Evolutionary conservation across 1,140 invertebrate species (phyloP).

Genomic region (Chrysomallon squamiferum): DNA sequence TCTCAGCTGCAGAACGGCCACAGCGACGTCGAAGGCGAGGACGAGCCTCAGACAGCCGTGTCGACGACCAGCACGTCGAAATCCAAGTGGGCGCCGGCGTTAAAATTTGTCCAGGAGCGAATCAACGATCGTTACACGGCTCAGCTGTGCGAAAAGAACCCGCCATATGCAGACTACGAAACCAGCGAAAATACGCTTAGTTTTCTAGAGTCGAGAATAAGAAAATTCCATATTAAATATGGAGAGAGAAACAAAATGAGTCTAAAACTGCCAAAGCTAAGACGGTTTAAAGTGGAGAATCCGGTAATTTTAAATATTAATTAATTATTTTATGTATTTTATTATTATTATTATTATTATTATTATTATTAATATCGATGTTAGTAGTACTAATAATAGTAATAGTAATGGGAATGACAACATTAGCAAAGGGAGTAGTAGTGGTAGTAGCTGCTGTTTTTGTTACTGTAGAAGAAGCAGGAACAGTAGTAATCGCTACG

Average conservation of each 20-base stretch:
- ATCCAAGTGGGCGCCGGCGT: slow-evolving; percentile 26
- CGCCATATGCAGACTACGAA: slow-evolving; percentile 41
- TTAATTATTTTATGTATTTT: no score
- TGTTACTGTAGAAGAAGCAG: no score
- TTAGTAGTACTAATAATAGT: no score
- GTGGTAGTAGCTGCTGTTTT: no score
- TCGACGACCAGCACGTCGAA: neutral
- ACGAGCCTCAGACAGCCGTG: neutral
- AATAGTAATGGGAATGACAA: no score
- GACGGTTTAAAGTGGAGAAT: slow-evolving; percentile 25
- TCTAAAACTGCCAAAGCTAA: slow-evolving; percentile 42
- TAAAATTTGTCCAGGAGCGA: slow-evolving; percentile 41
- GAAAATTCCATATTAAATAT: slow-evolving; percentile 46
- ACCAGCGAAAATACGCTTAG: slow-evolving; percentile 37
- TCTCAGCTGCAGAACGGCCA: neutral
- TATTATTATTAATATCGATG: no score
- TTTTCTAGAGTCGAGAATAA: slow-evolving; percentile 42
- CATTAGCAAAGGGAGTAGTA: no score
- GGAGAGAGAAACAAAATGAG: slow-evolving; percentile 23
- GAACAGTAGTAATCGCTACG: no score
- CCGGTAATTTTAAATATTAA: neutral
- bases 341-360: neutral
- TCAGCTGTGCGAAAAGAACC: slow-evolving; percentile 14
- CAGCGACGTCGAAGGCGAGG: no score
- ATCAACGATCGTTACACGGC: slow-evolving; percentile 31